These are phyloP conservation scores for Lasioglossum morio DNA, from an alignment of 2,888 invertebrate species.

Conservation along the genomic window DNA sequence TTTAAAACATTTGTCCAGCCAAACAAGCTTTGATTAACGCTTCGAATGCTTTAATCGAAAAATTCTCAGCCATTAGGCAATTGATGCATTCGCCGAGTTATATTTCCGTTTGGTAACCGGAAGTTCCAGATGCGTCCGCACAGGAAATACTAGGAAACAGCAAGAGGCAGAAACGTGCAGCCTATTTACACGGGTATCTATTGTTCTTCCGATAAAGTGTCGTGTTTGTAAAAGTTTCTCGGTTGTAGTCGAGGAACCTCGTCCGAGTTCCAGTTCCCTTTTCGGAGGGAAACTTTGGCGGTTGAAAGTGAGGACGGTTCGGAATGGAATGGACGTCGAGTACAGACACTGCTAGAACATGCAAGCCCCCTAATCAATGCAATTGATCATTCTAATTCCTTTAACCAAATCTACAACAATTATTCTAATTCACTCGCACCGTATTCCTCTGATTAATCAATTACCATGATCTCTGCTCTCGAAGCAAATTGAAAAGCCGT, in stretches of 20 bases:
- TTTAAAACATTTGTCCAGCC: background rate
- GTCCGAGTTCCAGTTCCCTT: conserved; percentile 35
- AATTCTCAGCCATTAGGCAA: background rate
- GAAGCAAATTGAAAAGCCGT: background rate
- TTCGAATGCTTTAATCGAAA: background rate
- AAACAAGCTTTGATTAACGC: background rate
- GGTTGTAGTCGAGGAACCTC: conserved; percentile 7
- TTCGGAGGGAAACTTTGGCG: background rate
- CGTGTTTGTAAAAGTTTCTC: background rate
- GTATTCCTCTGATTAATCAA: background rate
- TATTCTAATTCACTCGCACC: background rate
- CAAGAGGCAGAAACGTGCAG: background rate
- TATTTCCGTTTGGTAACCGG: background rate
- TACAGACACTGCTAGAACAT: background rate
- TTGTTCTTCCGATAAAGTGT: conserved; percentile 10
- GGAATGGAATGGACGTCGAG: background rate
- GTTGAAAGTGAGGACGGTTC: background rate
- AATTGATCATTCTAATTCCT: background rate
- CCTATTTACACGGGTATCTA: background rate
- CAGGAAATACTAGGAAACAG: background rate
- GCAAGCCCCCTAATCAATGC: background rate
- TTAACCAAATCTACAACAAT: background rate
- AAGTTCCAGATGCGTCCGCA: background rate
- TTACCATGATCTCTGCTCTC: background rate
- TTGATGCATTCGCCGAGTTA: background rate